phyloP scores from a whole-genome alignment of 2,797 vertebrate species.

The Bovichtus variegatus region DNA sequence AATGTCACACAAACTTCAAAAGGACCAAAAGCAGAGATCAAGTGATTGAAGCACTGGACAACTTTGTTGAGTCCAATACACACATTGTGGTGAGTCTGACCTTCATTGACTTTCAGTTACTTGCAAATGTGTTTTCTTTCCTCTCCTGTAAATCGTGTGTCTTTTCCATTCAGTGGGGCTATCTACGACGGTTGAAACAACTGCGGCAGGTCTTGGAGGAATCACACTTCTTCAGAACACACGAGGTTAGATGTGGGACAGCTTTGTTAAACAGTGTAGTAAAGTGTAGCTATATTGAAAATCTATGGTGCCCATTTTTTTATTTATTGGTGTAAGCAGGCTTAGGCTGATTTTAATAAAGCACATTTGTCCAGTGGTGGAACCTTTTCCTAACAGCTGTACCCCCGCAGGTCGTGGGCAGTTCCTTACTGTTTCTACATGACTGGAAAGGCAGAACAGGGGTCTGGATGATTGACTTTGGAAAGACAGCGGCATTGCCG shows the following conservation, averaged over 20 bases:
- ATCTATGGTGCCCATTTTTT: background rate
- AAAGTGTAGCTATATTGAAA: background rate
- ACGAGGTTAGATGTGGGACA: conserved; percentile 83
- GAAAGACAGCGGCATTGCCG: conserved; percentile 86
- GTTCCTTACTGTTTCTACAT: conserved; percentile 91
- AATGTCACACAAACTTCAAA: conserved; percentile 86
- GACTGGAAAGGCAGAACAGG: conserved; percentile 86
- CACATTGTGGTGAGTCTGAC: conserved; percentile 75
- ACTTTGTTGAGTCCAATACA: conserved; percentile 80
- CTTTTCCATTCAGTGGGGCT: conserved; percentile 79
- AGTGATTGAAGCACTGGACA: conserved; percentile 76
- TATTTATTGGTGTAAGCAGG: background rate
- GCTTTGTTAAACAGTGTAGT: background rate
- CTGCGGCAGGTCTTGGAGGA: conserved; percentile 83
- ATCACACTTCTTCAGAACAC: conserved; percentile 89
- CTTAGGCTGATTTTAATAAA: background rate
- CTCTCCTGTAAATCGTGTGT: conserved; percentile 7
- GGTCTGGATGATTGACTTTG: conserved; percentile 95
- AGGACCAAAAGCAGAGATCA: conserved; percentile 84
- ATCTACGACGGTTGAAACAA: conserved; percentile 82
- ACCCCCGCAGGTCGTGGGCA: conserved; percentile 88
- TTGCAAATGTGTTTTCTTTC: background rate
- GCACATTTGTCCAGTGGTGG: background rate
- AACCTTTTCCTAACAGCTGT: background rate
- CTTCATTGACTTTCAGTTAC: background rate